Evolutionary conservation across 1,140 invertebrate genomes (phyloP), one percentile per base, ranked within the genome.

Genomic region (Bathynomus jamesi): DNA sequence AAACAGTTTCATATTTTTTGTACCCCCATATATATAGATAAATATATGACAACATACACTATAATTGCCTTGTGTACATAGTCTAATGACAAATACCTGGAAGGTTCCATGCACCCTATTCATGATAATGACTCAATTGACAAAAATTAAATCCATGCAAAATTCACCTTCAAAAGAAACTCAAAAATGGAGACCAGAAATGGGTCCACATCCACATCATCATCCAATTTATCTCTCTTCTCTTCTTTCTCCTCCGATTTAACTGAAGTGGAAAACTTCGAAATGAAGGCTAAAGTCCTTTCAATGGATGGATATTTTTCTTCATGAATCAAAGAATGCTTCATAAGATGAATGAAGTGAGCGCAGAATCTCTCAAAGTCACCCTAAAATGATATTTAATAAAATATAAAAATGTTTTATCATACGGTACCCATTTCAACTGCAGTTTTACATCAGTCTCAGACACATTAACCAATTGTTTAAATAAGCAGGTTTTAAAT

Each of bases 171-270:
- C 28, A 70, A 24, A 8, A 63, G 25, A 61, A 65, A 63, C 3
- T 66, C 24, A 28, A 69, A 70, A 24, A 64, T 70, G 29, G 25
- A 32, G 28, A 63, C 64, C n/a, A 65, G 31, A 32, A 64, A 63
- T 10, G 46, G 40, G 62, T 69, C 68, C 13, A 62, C 46, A 69
- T 69, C 68, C 62, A 63, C 60, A 32, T 70, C 69, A 65, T 29
- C 69, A 1, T 70, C 69, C 17, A 64, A 61, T 17, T 70, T 30
- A 4, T 63, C 60, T 21, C 65, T 13, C 8, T 28, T n/a, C 24
- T 70, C 60, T 11, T 67, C 62, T 21, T 30, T 4, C 21, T 70
- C 64, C 21, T 70, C 69, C 17, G 46, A 40, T 32, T 32, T 46
- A 1, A 64, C 69, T 30, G n/a, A 40, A 11, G 61, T 70, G 13